Base-by-base conservation (phyloP, 2,797 vertebrate genomes). In the Melanogrammus aeglefinus region DNA sequence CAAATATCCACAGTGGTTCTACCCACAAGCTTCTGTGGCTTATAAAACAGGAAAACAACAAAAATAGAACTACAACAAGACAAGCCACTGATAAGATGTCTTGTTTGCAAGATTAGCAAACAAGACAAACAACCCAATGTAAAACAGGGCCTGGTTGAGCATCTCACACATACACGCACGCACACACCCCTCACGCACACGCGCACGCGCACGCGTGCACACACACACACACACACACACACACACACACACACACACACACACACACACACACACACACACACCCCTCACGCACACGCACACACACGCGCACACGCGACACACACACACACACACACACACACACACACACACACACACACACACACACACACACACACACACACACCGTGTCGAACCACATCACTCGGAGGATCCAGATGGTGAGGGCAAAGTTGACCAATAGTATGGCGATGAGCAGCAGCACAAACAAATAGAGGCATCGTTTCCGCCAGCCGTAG, bases 401-500 rank as follows among this genome's bases (percentile, higher is more conserved):
- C 97, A 98, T 99, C 89, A 99, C 96, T 93, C 95, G 94, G 77
- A 99, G 89, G 90, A 98, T 97, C 97, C 97, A 99, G 87, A 98
- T 95, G 73, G 96, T 97, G 78, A 99, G 94, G 83, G 96, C 96
- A 76, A 98, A 94, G 92, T 99, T 98, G 89, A 99, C 95, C 74
- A 98, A 94, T 75, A 99, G 90, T 86, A 96, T 93, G 91, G 96
- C 87, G 79, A 98, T 93, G 81, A 99, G 93, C 82, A 99, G 95
- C 57, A 99, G 94, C 75, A 98, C 94, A 74, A 99, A 96, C 14
- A 98, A 90, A 91, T 98, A 99, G 80, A 99, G 97, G 86, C 96
- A 98, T 70, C 97, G 96, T 85, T 99, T 99, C 88, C 97, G 96
- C 97, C 97, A 99, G 87, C 97, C 97, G 1, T 98, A 99, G 91